phyloP scores from a whole-genome alignment of 2,797 vertebrate species.

The Borostomias antarcticus region DNA sequence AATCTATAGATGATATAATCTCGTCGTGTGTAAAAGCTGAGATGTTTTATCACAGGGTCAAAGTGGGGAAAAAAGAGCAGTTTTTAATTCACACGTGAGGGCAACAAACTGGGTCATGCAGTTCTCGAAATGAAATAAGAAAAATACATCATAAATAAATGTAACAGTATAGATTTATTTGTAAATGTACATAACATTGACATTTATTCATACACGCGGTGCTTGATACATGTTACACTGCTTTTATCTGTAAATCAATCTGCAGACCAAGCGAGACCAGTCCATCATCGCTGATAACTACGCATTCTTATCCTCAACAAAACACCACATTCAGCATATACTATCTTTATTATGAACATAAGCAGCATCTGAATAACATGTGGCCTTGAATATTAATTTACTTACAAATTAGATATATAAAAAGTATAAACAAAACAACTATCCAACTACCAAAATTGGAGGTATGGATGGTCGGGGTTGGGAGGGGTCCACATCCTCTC shows the following conservation, averaged over 20 bases:
- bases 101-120: not conserved
- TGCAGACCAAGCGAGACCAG: not conserved
- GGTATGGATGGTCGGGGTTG: too few species aligned
- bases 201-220: not conserved
- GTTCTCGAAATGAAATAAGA: not conserved
- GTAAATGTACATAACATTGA: constrained; percentile 2
- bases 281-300: not conserved
- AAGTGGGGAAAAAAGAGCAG: too few species aligned
- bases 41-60: too few species aligned
- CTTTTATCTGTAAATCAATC: constrained; percentile 7
- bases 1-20: not conserved
- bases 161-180: constrained; percentile 18
- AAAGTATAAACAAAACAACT: constrained; percentile 8
- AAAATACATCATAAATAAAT: not conserved
- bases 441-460: too few species aligned
- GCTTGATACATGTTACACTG: not conserved
- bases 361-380: constrained; percentile 16
- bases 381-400: constrained; percentile 14
- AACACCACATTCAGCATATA: not conserved
- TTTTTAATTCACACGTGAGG: not conserved
- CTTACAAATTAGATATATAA: constrained; percentile 28
- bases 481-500: too few species aligned
- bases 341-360: constrained; percentile 24
- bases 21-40: too few species aligned
- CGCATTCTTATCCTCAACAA: not conserved